Conservation (phyloP, 2,797 vertebrate genomes). For the Prunella strophiata region DNA sequence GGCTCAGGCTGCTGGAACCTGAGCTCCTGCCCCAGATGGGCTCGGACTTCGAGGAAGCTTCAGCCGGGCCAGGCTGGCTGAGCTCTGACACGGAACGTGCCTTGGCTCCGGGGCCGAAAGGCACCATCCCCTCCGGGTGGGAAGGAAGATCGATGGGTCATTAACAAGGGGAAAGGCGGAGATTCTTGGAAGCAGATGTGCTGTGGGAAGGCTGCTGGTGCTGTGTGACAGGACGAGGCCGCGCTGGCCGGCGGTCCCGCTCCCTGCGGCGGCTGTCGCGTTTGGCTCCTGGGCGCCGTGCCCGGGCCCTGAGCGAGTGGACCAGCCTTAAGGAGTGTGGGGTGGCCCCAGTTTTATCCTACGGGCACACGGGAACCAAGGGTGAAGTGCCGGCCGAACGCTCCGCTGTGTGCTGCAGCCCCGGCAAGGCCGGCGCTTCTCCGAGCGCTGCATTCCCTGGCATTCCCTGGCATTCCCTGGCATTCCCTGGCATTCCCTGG, state of each 20-base stretch:
- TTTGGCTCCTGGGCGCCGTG: background rate
- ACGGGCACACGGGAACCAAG: background rate
- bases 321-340: background rate
- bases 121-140: too few relatives aligned
- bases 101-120: background rate
- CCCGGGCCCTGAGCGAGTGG: background rate
- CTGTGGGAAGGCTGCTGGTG: background rate
- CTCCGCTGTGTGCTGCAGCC: background rate
- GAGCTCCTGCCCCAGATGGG: background rate
- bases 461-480: background rate
- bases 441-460: rapidly evolving
- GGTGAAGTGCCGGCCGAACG: background rate
- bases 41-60: background rate
- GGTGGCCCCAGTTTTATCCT: rapidly evolving
- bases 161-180: background rate
- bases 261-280: rapidly evolving
- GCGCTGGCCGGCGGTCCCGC: background rate
- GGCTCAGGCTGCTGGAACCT: background rate
- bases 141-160: background rate
- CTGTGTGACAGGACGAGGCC: background rate
- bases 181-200: background rate
- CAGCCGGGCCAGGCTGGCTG: background rate
- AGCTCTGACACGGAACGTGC: rapidly evolving
- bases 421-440: too few relatives aligned
- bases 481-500: rapidly evolving